phyloP scores from a whole-genome alignment of 1,140 invertebrate species.

The Aricia agestis region DNA sequence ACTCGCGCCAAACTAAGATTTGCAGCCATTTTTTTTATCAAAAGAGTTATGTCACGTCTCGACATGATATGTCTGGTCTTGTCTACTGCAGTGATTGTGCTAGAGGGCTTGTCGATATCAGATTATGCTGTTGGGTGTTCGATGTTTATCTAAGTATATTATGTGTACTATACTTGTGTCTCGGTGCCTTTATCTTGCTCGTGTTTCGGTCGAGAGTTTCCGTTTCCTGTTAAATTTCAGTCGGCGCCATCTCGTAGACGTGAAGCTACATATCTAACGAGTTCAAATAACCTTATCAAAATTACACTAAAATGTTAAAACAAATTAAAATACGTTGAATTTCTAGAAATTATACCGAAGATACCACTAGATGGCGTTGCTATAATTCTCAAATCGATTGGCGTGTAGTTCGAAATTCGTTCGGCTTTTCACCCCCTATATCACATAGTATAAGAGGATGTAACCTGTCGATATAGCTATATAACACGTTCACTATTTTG shows the following conservation, averaged over 20 bases:
- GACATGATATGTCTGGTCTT: no score
- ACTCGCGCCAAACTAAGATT: no score
- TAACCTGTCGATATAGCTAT: conserved; percentile 35
- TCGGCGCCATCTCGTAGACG: neutral
- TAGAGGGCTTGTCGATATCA: neutral
- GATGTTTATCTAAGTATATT: conserved; percentile 1
- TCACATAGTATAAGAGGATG: neutral
- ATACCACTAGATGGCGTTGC: neutral
- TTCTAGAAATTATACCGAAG: neutral
- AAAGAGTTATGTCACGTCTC: no score
- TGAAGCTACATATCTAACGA: neutral
- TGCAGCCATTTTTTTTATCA: no score
- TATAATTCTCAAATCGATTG: neutral
- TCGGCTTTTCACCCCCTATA: neutral
- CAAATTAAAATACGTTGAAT: neutral
- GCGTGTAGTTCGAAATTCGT: neutral
- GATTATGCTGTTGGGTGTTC: conserved; percentile 1
- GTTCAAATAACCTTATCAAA: neutral
- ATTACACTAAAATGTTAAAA: neutral
- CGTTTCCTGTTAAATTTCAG: neutral
- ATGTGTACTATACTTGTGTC: neutral
- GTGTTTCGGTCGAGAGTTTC: neutral
- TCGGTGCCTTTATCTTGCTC: conserved; percentile 9
- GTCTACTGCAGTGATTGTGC: no score
- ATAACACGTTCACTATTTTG: conserved; percentile 34